These are phyloP conservation scores for Scolopax mira DNA, from an alignment of 2,113 vertebrate genomes.

Conservation along the genomic window DNA sequence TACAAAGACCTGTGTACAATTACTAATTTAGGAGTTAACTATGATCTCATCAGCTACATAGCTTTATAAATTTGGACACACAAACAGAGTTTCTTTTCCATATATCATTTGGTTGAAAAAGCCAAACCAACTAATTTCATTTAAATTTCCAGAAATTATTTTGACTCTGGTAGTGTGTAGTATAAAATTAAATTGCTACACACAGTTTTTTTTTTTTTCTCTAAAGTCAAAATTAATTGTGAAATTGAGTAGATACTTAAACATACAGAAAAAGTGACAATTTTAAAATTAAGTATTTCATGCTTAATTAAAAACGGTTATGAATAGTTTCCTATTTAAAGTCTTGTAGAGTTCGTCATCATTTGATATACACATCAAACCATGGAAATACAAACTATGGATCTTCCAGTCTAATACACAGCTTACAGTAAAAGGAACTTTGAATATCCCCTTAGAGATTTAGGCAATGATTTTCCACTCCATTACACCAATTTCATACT, in stretches of 20 bases:
- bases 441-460: slow-evolving; percentile 63
- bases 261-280: slow-evolving; percentile 60
- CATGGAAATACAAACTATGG: slow-evolving; percentile 29
- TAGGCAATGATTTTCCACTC: slow-evolving; percentile 65
- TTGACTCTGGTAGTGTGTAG: not conserved
- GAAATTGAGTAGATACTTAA: slow-evolving; percentile 65
- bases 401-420: slow-evolving; percentile 57
- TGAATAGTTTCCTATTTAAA: slow-evolving; percentile 56
- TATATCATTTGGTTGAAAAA: not conserved
- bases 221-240: slow-evolving; percentile 48
- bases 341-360: slow-evolving; percentile 29
- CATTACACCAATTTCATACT: slow-evolving; percentile 68
- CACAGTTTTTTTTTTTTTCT: slow-evolving; percentile 63
- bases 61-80: not conserved
- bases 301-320: slow-evolving; percentile 68
- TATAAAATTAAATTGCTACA: not conserved
- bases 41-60: not conserved
- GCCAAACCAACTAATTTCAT: not conserved
- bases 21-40: not conserved
- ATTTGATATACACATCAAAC: slow-evolving; percentile 70
- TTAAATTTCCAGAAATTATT: slow-evolving; percentile 8
- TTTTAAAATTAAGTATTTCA: slow-evolving; percentile 68
- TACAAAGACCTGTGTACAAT: not conserved
- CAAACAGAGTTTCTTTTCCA: not conserved
- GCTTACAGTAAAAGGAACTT: slow-evolving; percentile 42